phyloP scores from a whole-genome alignment of 2,888 invertebrate genomes.

The Acheta domesticus region DNA sequence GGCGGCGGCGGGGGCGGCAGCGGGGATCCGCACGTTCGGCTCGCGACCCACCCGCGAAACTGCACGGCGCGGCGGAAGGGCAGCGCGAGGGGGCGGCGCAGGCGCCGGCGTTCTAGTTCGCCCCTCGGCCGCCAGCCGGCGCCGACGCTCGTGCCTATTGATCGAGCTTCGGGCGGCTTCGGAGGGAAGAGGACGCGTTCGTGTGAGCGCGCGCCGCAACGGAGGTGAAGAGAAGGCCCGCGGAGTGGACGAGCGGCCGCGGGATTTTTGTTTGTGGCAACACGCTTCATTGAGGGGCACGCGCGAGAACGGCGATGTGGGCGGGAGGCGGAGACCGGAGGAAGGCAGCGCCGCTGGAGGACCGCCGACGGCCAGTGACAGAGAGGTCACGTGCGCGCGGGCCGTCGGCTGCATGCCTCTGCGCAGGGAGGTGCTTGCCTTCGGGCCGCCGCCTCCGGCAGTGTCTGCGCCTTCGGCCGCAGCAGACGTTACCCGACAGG shows the following conservation, averaged over 20 bases:
- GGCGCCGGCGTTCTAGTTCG: slow-evolving; percentile 18
- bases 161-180: neutral
- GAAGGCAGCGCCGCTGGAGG: neutral
- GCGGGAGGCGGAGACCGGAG: neutral
- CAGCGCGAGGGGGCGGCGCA: neutral
- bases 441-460: too few relatives aligned
- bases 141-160: neutral
- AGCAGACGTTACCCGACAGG: neutral
- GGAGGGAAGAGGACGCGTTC: neutral
- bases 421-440: too few relatives aligned
- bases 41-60: slow-evolving; percentile 1
- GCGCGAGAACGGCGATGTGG: neutral
- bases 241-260: neutral
- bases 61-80: neutral
- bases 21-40: neutral
- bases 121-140: neutral
- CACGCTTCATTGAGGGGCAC: neutral
- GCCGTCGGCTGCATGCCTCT: too few relatives aligned
- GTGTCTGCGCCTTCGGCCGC: neutral
- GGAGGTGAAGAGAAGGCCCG: neutral
- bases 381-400: neutral
- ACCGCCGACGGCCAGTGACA: neutral
- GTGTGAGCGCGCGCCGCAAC: neutral
- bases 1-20: neutral
- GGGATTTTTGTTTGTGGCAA: neutral